Conservation (phyloP, 2,888 invertebrate species). For the Acronicta leporina region DNA sequence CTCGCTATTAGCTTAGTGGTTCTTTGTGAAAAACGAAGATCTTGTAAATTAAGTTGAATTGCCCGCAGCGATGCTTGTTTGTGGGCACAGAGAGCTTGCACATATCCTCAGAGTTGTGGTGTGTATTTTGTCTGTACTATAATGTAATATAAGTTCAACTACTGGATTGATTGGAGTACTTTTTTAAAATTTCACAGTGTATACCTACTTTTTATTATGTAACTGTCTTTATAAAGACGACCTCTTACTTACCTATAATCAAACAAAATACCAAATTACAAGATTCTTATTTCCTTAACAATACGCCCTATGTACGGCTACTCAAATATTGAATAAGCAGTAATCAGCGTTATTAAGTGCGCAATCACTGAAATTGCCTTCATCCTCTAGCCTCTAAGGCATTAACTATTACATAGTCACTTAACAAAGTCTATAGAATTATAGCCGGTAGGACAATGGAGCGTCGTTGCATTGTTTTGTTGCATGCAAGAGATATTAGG, state of each 20-base stretch:
- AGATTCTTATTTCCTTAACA: slow-evolving; percentile 37
- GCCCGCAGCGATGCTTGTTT: slow-evolving; percentile 29
- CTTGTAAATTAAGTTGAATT: slow-evolving; percentile 52
- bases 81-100: slow-evolving; percentile 7
- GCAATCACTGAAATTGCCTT: slow-evolving; percentile 56
- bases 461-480: slow-evolving; percentile 44
- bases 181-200: too few relatives aligned
- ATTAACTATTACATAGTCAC: slow-evolving; percentile 44
- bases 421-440: slow-evolving; percentile 41
- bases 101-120: too few relatives aligned
- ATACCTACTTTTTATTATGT: too few relatives aligned
- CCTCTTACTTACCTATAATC: slow-evolving; percentile 7
- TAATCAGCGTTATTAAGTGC: slow-evolving; percentile 44
- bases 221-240: background rate
- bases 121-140: too few relatives aligned
- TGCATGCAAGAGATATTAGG: slow-evolving; percentile 24
- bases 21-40: slow-evolving; percentile 32
- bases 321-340: slow-evolving; percentile 47
- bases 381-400: slow-evolving; percentile 57
- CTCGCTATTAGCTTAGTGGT: too few relatives aligned
- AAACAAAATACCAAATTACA: slow-evolving; percentile 17
- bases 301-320: slow-evolving; percentile 21
- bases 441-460: slow-evolving; percentile 46
- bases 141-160: too few relatives aligned
- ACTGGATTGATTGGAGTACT: too few relatives aligned